Percentiles rank a stretch among this genome's conserved stretches.
Conservation (phyloP, 2,888 invertebrate genomes). For the Noctua comes region DNA sequence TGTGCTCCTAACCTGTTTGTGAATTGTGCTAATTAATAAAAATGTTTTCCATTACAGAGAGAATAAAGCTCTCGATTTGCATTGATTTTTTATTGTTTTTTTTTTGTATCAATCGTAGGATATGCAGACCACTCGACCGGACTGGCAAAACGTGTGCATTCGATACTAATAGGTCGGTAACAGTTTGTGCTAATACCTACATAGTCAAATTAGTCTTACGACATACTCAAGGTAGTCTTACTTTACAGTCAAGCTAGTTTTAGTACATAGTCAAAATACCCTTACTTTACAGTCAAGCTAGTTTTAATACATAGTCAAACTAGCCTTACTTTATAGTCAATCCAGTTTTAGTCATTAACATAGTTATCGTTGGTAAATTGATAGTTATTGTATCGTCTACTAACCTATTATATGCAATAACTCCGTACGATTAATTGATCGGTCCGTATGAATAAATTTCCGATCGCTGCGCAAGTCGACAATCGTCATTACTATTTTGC, state of each 20-base stretch:
- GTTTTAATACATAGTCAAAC: neutral
- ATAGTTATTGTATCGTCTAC: too few relatives aligned
- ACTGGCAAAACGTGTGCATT: neutral
- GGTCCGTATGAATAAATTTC: neutral
- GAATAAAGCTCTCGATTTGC: neutral
- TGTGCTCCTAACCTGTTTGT: slow-evolving; percentile 10
- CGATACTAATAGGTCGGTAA: slow-evolving; percentile 18
- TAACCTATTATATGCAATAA: neutral
- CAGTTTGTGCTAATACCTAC: neutral
- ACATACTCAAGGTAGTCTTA: neutral
- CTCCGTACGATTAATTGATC: neutral
- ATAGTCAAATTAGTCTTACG: neutral
- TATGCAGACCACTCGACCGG: neutral
- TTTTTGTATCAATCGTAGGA: neutral
- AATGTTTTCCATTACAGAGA: neutral
- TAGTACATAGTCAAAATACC: neutral
- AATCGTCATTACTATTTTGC: neutral
- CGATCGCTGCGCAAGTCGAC: neutral
- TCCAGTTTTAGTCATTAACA: neutral
- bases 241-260: neutral
- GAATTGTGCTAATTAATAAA: slow-evolving; percentile 15
- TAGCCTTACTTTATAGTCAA: neutral
- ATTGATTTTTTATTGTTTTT: neutral
- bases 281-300: neutral
- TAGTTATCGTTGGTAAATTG: too few relatives aligned